A percentile compares a stretch with the other conserved stretches of the same genome.
Conservation (phyloP, 2,888 invertebrate species). For the Oligia strigilis region DNA sequence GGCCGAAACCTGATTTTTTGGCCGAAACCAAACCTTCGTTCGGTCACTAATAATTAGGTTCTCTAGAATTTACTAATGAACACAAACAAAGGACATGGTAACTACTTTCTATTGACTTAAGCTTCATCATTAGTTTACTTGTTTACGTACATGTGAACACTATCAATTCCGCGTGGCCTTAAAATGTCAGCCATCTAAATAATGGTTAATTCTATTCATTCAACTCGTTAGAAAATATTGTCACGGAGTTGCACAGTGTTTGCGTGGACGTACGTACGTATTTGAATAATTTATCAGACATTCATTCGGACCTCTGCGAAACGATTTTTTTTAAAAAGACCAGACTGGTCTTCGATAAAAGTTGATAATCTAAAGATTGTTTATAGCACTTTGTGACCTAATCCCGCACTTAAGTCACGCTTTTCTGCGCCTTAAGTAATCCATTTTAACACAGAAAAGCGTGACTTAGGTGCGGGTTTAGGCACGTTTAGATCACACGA, state of each 20-base stretch:
- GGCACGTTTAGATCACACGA: too few relatives aligned
- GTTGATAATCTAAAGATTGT: too few relatives aligned
- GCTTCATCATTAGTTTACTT: neutral
- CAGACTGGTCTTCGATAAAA: neutral
- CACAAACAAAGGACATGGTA: neutral
- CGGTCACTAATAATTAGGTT: neutral
- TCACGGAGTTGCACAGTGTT: neutral
- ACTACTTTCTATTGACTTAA: neutral
- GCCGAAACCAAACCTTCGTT: too few relatives aligned
- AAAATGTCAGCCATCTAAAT: neutral
- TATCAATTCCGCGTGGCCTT: neutral
- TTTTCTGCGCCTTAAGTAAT: too few relatives aligned
- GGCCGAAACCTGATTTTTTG: too few relatives aligned
- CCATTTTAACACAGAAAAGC: too few relatives aligned
- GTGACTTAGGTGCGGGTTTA: too few relatives aligned
- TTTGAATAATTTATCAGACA: neutral
- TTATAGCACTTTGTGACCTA: too few relatives aligned
- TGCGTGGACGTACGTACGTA: neutral
- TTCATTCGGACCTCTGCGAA: neutral
- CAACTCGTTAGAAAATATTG: conserved; percentile 12
- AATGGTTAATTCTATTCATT: conserved; percentile 1
- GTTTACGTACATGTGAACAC: neutral
- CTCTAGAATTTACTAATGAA: neutral
- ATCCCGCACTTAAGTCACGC: too few relatives aligned
- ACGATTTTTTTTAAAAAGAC: neutral